Evolutionary conservation across 1,140 invertebrate genomes (phyloP), one percentile per base, ranked within the genome.

Genomic region (Orussus abietinus): DNA sequence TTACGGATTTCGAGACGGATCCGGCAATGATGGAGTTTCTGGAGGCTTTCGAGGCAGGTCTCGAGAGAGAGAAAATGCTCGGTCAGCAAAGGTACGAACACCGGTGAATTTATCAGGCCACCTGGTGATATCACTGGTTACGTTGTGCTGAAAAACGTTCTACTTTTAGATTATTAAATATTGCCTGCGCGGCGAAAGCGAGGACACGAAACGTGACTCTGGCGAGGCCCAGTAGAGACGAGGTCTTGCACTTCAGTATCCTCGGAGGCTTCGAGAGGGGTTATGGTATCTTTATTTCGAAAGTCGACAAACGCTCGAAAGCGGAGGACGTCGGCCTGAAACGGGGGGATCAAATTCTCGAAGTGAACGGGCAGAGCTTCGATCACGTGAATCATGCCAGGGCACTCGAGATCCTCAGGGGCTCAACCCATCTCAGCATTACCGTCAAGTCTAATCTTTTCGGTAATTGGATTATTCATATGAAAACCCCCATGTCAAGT

Each of bases 1-100:
- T 98, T 62, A 97, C 94, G 15, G 96, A 99, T 67, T 99, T 99
- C 75, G 96, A 99, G 74, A 94, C 85, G 4, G 89, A 96, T 75
- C 85, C 90, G 18, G 82, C 84, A 21, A 96, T 99, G 92, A 96
- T 96, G 83, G 91, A 94, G 50, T 96, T 97, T 64, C 72, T 99
- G 30, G 93, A 98, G 69, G 83, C 83, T 35, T 98, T 98, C 76
- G 94, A 98, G 74, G 74, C 78, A 29, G 82, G 82, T 38, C 72
- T 96, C 35, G 90, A 93, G 58, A 75, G 77, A 45, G 87, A 92
- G 55, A 88, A 89, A 58, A 88, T 94, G 86, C 79, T 83, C 33
- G 88, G 86, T 21, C 85, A 90, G 60, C 75, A 88, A 44, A 76
- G 82, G 50, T 66, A 36, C n/a, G n/a, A n/a, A n/a, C n/a, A n/a